Base-by-base conservation (phyloP, 2,113 vertebrate genomes). In the Aldabrachelys gigantea region DNA sequence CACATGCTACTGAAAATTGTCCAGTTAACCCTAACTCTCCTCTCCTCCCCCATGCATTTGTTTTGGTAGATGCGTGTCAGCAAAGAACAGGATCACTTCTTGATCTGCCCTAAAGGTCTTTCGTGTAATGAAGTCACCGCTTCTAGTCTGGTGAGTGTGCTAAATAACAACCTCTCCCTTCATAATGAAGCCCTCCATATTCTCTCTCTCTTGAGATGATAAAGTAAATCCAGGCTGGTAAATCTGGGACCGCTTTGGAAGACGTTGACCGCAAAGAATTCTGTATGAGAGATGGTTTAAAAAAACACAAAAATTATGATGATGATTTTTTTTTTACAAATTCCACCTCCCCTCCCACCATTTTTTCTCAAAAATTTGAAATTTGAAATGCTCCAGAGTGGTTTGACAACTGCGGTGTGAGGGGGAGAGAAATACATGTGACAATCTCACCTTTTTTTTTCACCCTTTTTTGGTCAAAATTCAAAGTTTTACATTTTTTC, bases 41-140 rank as follows among this genome's bases (percentile, higher is more conserved):
- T 87, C 54, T 62, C 14, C 88, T 24, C 65, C 31, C 44, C 35
- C 10, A 21, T 75, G 94, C n/a, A 14, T 83, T 11, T 82, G 31
- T 7, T 13, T 24, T 79, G 11, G 2, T 97, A 99, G 99, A 97
- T 99, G 89, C 98, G 99, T 84, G 99, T 99, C 54, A 99, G 98
- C 98, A 99, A 99, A 97, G 99, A 99, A 90, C 99, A 99, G 96
- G 99, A 99, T 87, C 99, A 99, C 79, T 99, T 99, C 98, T 95
- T 99, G 96, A 98, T 99, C 89, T 98, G 99, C 93, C 99, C 99
- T 0, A 98, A 98, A 3, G 99, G 99, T 27, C 97, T 99, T 89
- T 97, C 99, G 0, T 99, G 98, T 95, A 98, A 98, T 3, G 99
- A 99, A 96, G 99, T 99, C 96, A 99, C 99, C 0, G 99, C 99